Evolutionary conservation across 2,797 vertebrate genomes (phyloP), one percentile per base, ranked within the genome.

Genomic region (Rhinella marina): DNA sequence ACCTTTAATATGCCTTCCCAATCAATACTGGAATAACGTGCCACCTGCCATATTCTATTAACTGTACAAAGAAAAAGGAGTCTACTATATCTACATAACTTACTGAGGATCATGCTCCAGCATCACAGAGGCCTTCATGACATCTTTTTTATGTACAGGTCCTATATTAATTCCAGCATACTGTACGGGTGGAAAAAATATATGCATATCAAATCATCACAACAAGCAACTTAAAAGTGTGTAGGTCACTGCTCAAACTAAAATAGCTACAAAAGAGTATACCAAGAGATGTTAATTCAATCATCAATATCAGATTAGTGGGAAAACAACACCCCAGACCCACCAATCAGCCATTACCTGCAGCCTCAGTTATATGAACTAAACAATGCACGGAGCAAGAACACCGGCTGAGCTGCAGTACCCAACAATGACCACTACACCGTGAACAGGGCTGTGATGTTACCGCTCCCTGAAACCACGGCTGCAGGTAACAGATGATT

Each of bases 161-260:
- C 98, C 98, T 48, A 99, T 99, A 92, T 99, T 99, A 91, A 99
- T 99, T 82, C 98, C 98, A 61, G 98, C 96, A 84, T 99, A 99
- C 98, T 99, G 93, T 86, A 66, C 68, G 59, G 86, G 85, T 50
- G 41, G 12, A 29, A 66, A 70, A 70, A 75, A 50, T 50, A 50
- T 7, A 1, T 13, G 48, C 5, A 48, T 12, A 48, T 19, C 29
- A 75, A 13, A n/a, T 25, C 50, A n/a, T 12, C 10, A 50, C 3
- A 75, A n/a, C 17, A n/a, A 50, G 19, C 4, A 50, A n/a, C 21
- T 23, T 29, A 7, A n/a, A n/a, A 6, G 64, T 27, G 6, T 27
- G 16, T 68, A 68, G 25, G 25, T 68, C 64, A 68, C 11, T n/a
- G 13, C 64, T 6, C 3, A 19, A 72, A 72, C 14, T 7, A 72